These are phyloP conservation scores for Stegastes partitus DNA, from an alignment of 2,113 vertebrate genomes.

Conservation along the genomic window DNA sequence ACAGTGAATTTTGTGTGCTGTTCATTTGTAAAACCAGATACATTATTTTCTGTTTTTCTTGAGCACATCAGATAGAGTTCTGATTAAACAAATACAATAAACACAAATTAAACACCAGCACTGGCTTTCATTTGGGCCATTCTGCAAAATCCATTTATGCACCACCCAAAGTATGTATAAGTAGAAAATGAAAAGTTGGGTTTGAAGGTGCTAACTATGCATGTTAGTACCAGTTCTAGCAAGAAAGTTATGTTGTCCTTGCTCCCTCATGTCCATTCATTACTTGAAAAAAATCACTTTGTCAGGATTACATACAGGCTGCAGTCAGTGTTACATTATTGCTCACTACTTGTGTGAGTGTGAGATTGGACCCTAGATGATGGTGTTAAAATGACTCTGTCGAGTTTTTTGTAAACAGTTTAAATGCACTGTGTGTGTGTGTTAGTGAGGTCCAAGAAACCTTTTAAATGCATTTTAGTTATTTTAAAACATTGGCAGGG, in stretches of 20 bases:
- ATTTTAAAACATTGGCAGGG: background rate
- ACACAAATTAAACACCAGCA: background rate
- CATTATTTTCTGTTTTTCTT: background rate
- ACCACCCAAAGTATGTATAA: no score
- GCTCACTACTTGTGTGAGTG: background rate
- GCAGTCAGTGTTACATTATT: background rate
- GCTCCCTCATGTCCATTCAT: background rate
- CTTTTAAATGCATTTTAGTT: no score
- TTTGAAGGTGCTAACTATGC: no score
- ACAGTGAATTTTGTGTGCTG: background rate
- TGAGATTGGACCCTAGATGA: background rate
- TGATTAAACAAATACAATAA: background rate
- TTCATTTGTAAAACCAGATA: background rate
- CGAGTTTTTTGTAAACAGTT: no score
- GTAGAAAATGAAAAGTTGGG: no score
- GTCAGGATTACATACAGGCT: background rate
- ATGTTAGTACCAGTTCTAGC: no score
- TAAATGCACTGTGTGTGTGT: no score
- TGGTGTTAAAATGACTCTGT: background rate
- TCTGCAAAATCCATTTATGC: background rate
- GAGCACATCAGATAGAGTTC: background rate
- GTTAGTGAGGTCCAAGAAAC: no score
- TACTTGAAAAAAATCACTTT: background rate
- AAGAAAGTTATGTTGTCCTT: background rate
- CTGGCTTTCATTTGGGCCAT: background rate